Conservation (phyloP, 2,888 invertebrate species). For the Liopterus haemorrhoidalis region DNA sequence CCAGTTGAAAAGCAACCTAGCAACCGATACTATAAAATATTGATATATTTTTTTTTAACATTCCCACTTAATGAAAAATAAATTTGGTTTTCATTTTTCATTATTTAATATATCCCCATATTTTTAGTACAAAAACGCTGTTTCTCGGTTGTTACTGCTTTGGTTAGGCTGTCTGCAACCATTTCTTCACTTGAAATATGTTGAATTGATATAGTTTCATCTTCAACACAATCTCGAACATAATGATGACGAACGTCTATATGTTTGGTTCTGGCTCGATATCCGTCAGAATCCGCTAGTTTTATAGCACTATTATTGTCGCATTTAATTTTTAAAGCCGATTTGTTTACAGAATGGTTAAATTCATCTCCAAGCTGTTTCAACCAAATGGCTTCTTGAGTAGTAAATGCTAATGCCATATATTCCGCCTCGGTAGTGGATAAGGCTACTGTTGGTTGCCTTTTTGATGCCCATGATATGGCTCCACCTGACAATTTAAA, state of each 20-base stretch:
- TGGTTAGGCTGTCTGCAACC: slow-evolving; percentile 26
- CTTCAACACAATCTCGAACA: slow-evolving; percentile 23
- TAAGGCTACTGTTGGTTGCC: too few species aligned
- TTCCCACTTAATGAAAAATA: too few species aligned
- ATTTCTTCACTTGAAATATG: too few species aligned
- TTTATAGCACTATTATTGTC: slow-evolving; percentile 29
- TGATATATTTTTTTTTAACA: too few species aligned
- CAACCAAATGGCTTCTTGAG: slow-evolving; percentile 33
- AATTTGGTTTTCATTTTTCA: too few species aligned
- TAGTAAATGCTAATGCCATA: slow-evolving; percentile 32
- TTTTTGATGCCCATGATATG: too few species aligned
- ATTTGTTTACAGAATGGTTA: slow-evolving; percentile 1
- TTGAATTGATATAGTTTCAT: too few species aligned
- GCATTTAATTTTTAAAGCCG: slow-evolving; percentile 16
- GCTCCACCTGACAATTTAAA: too few species aligned
- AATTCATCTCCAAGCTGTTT: slow-evolving; percentile 19
- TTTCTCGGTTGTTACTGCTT: slow-evolving; percentile 43
- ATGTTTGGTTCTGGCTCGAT: slow-evolving; percentile 28
- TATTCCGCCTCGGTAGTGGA: slow-evolving; percentile 37
- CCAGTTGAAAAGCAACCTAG: too few species aligned
- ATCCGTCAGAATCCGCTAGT: slow-evolving; percentile 23
- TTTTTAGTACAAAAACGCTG: slow-evolving; percentile 36
- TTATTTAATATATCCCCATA: too few species aligned
- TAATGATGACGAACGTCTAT: slow-evolving; percentile 32
- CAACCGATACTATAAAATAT: too few species aligned